phyloP scores from a whole-genome alignment of 2,113 vertebrate genomes.

The Amphiprion ocellaris region DNA sequence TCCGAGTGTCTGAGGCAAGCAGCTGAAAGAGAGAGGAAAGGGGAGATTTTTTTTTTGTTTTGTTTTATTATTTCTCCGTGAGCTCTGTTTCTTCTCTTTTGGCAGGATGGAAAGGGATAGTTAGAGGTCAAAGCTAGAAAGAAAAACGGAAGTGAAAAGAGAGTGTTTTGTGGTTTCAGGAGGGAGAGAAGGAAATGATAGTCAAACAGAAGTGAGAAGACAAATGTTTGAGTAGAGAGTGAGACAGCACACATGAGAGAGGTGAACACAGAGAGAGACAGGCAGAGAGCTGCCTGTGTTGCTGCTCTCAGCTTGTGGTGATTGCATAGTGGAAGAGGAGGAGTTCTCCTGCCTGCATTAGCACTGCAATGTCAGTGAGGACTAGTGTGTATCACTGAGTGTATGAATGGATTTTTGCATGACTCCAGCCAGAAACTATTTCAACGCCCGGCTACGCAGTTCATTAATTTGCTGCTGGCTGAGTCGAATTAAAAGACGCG shows the following conservation, averaged over 20 bases:
- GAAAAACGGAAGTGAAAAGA: slow-evolving; percentile 29
- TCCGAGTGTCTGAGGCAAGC: slow-evolving; percentile 30
- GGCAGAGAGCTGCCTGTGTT: slow-evolving; percentile 15
- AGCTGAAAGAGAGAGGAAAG: not conserved
- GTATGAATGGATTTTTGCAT: slow-evolving; percentile 67
- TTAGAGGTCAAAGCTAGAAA: slow-evolving; percentile 25
- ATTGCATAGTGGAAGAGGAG: slow-evolving; percentile 49
- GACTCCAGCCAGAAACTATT: slow-evolving; percentile 59
- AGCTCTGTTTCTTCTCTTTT: slow-evolving; percentile 30
- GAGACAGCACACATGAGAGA: slow-evolving; percentile 15
- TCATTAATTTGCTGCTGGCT: slow-evolving; percentile 67
- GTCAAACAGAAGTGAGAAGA: slow-evolving; percentile 62
- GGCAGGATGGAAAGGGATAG: slow-evolving; percentile 18
- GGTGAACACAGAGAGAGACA: not conserved
- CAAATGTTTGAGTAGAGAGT: slow-evolving; percentile 47
- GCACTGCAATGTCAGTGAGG: slow-evolving; percentile 82
- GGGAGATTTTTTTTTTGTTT: not conserved
- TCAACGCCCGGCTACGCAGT: slow-evolving; percentile 58
- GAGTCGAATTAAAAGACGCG: slow-evolving; percentile 64
- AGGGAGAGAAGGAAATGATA: slow-evolving; percentile 47
- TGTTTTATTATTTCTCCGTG: not conserved
- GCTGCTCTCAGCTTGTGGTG: slow-evolving; percentile 49
- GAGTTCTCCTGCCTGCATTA: slow-evolving; percentile 71
- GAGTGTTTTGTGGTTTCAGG: slow-evolving; percentile 21
- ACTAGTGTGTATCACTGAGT: slow-evolving; percentile 67